A percentile compares a stretch with the other conserved stretches of the same genome.
These are phyloP conservation scores for Sebastes taczanowskii DNA, from an alignment of 2,797 vertebrate genomes.

Conservation along the genomic window DNA sequence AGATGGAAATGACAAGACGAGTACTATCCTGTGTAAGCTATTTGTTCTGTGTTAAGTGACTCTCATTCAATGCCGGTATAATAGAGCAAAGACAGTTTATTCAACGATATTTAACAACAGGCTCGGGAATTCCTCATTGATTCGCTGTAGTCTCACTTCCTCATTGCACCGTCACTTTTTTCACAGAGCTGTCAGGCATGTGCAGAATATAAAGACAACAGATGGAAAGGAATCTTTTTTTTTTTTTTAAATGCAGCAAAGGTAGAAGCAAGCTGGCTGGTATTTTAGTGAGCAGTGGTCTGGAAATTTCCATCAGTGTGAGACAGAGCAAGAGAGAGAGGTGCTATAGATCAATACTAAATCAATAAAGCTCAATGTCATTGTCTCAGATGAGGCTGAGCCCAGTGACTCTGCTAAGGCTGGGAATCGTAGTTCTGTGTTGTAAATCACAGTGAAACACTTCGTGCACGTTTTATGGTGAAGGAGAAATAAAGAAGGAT, in stretches of 20 bases:
- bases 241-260: constrained; percentile 1
- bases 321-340: constrained; percentile 19
- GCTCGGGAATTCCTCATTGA: constrained; percentile 25
- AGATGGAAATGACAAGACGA: constrained; percentile 50
- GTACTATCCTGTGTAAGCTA: constrained; percentile 13
- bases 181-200: constrained; percentile 7
- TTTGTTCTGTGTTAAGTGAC: constrained; percentile 21
- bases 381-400: constrained; percentile 10
- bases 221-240: constrained; percentile 6
- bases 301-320: constrained; percentile 67
- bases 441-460: neutral
- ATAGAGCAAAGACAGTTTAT: neutral
- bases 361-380: constrained; percentile 62
- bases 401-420: neutral
- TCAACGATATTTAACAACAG: constrained; percentile 3
- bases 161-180: neutral
- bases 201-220: constrained; percentile 9
- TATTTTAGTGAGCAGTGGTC: constrained; percentile 30
- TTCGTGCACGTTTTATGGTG: neutral
- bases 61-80: neutral
- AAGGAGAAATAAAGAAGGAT: neutral
- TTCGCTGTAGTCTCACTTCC: constrained; percentile 21
- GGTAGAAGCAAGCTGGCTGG: constrained; percentile 1
- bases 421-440: neutral
- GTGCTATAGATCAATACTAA: constrained; percentile 53